phyloP scores from a whole-genome alignment of 2,113 vertebrate genomes.

The Apus apus region DNA sequence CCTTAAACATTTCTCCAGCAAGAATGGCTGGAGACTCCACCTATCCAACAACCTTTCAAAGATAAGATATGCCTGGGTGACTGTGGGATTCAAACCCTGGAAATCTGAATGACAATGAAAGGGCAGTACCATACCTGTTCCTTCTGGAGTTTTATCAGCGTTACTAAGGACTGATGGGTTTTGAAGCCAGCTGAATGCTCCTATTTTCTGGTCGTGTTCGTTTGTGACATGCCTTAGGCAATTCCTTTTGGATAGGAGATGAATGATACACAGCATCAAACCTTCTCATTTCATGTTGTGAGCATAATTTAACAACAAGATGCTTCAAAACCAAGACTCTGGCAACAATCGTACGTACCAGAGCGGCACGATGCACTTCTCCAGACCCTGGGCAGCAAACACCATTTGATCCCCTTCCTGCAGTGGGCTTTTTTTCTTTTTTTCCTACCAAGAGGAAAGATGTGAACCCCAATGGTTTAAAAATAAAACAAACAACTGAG shows the following conservation, averaged over 20 bases:
- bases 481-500: background rate
- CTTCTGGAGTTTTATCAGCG: background rate
- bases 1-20: background rate
- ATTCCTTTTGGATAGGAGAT: constrained; percentile 33
- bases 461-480: background rate
- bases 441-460: constrained; percentile 37
- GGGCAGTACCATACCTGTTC: background rate
- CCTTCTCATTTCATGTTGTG: background rate
- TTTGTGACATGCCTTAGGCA: background rate
- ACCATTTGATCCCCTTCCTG: constrained; percentile 35
- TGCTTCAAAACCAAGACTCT: background rate
- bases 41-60: background rate
- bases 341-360: constrained; percentile 5
- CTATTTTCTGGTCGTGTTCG: background rate
- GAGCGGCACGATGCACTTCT: constrained; percentile 16
- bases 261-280: constrained; percentile 36
- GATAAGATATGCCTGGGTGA: background rate
- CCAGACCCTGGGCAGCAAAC: constrained; percentile 26
- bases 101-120: background rate
- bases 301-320: constrained; percentile 28
- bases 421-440: constrained; percentile 41
- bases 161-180: background rate
- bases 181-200: background rate
- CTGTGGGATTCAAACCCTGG: background rate
- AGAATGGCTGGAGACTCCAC: background rate